Conservation (phyloP, 2,797 vertebrate genomes). For the Onychomys torridus region DNA sequence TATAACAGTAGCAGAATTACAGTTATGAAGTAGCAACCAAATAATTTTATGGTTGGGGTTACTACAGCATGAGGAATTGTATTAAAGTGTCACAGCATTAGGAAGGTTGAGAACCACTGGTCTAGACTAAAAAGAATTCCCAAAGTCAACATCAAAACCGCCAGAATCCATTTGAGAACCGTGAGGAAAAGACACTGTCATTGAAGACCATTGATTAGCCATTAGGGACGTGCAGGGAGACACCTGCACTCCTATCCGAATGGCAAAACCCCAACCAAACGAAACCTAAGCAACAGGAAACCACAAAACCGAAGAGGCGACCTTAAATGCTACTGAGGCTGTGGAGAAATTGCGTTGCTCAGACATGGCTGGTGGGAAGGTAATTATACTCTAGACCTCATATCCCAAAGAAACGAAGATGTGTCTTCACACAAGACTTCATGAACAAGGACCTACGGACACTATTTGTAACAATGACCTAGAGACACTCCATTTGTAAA, state of each 20-base stretch:
- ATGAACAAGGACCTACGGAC: background rate
- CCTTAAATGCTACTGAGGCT: background rate
- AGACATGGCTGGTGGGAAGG: background rate
- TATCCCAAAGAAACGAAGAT: background rate
- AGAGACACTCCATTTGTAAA: too few species aligned
- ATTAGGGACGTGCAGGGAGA: background rate
- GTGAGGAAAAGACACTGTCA: background rate
- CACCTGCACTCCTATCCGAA: background rate
- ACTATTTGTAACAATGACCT: too few species aligned
- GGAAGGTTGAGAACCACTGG: background rate
- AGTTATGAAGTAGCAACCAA: background rate
- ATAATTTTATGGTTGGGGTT: background rate
- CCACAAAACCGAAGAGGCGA: background rate
- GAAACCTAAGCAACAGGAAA: background rate
- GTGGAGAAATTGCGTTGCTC: background rate
- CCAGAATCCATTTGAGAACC: background rate
- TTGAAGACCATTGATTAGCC: background rate
- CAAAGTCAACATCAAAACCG: background rate
- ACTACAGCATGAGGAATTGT: background rate
- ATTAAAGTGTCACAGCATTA: background rate
- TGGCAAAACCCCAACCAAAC: background rate
- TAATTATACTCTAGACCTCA: background rate
- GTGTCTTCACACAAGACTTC: background rate
- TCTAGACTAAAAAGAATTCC: background rate
- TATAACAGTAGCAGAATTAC: background rate